Conservation (phyloP, 2,797 vertebrate genomes). For the Heteromormyrus szaboi region DNA sequence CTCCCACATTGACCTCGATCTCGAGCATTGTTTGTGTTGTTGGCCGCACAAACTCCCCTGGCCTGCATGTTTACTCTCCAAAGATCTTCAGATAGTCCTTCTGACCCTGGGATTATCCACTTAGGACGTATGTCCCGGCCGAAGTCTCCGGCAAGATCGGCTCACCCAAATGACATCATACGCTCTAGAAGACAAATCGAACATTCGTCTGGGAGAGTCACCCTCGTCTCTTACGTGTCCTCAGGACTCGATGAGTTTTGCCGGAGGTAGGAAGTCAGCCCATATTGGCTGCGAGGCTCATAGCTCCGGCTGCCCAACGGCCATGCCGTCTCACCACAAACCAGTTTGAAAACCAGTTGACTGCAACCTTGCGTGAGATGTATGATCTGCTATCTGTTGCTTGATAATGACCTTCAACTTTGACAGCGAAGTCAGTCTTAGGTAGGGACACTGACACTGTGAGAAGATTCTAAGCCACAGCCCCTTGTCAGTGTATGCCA, state of each 20-base stretch:
- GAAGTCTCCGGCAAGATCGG: not conserved
- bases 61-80: not conserved
- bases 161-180: not conserved
- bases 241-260: not conserved
- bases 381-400: not conserved
- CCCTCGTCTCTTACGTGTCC: not conserved
- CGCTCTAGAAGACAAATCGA: not conserved
- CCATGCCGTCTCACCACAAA: not conserved
- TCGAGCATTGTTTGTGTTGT: constrained; percentile 25
- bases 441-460: constrained; percentile 17
- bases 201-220: not conserved
- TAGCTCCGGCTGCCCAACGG: no score
- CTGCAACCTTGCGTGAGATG: not conserved
- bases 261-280: not conserved
- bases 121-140: not conserved
- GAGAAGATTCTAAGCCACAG: constrained; percentile 34
- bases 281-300: constrained; percentile 10
- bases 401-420: not conserved
- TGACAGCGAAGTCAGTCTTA: not conserved
- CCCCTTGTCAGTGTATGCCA: constrained; percentile 35
- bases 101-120: not conserved
- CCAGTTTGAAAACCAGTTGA: not conserved
- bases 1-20: constrained; percentile 32
- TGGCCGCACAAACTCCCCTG: constrained; percentile 18
- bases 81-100: not conserved